Base-by-base conservation (phyloP, 2,888 invertebrate genomes). In the Habrosyne pyritoides region DNA sequence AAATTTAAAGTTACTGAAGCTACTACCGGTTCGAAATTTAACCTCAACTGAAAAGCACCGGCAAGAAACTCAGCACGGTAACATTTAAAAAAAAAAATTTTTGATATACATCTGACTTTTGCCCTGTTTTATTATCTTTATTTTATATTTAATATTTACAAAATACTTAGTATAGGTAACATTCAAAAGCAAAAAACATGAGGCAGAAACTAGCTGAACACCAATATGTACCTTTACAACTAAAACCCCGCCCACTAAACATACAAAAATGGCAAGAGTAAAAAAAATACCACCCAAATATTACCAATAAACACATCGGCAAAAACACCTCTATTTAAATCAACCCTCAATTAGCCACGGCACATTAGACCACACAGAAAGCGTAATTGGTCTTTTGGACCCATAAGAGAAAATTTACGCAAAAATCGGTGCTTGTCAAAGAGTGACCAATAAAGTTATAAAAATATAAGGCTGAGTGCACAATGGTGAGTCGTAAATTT, bases 401-500 rank as follows among this genome's bases (percentile, higher is more conserved):
- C 58, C 60, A 67, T 67, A 66, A 60, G 64, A 65, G 62, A 28
- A n/a, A 66, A 72, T 73, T 75, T 62, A 67, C 70, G 74, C 78
- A 73, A 78, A 42, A 72, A 67, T 67, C 69, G 67, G 71, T 67
- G 56, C 67, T 60, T 73, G 77, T 77, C 77, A 75, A 74, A 54
- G 47, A 68, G 66, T 63, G 62, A 54, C 79, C 81, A 77, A 87
- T 89, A 86, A 80, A 87, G 86, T 73, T 81, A 72, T 87, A 84
- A 83, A 42, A 83, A 82, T 83, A 76, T 77, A 75, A 77, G 73
- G 70, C 64, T 54, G 57, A 69, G 63, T 60, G 63, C 66, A 84
- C 84, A 86, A 86, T 81, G 81, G 74, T 21, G n/a, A 53, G 72
- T 82, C 83, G 77, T 89, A 89, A 88, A 89, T 87, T 84, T 84